Evolutionary conservation across 92 coral and sea anemone species (phyloP).

Genomic region (Epizoanthus rinbou): DNA sequence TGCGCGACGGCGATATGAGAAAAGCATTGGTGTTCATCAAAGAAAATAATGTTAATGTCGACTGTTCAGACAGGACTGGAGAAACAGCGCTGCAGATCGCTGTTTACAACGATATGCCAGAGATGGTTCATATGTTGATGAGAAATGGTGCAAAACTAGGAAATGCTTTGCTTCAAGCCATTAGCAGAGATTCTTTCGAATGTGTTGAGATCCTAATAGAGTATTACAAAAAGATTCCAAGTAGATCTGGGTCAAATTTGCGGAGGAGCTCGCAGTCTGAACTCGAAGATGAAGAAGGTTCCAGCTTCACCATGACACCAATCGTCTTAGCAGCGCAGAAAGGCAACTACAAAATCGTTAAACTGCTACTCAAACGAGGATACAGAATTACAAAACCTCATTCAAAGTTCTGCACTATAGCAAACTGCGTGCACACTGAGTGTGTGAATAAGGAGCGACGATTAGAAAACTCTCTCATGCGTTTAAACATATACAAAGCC

Average conservation of each 20-base stretch:
- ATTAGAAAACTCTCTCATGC: constrained; percentile 69
- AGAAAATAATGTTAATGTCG: constrained; percentile 48
- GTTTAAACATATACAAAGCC: constrained; percentile 75
- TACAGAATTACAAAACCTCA: constrained; percentile 74
- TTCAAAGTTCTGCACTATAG: constrained; percentile 59
- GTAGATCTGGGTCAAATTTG: background rate
- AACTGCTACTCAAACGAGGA: constrained; percentile 66
- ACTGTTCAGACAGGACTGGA: constrained; percentile 72
- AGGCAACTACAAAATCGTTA: constrained; percentile 68
- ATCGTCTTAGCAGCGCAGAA: constrained; percentile 73
- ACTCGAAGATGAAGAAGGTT: constrained; percentile 7
- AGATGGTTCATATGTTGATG: constrained; percentile 58
- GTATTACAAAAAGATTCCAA: constrained; percentile 44
- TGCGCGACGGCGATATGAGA: constrained; percentile 54
- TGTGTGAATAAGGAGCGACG: constrained; percentile 52
- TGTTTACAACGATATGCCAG: constrained; percentile 54
- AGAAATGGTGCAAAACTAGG: constrained; percentile 62
- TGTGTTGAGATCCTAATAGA: constrained; percentile 66
- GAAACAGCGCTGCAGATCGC: constrained; percentile 81
- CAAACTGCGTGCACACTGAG: constrained; percentile 60
- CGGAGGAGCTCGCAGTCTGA: background rate
- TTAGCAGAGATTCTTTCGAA: constrained; percentile 66
- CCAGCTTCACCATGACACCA: constrained; percentile 58
- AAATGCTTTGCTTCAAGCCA: constrained; percentile 76
- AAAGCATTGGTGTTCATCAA: constrained; percentile 53